Evolutionary conservation across 2,888 invertebrate genomes (phyloP).

Genomic region (Phasia obesa): DNA sequence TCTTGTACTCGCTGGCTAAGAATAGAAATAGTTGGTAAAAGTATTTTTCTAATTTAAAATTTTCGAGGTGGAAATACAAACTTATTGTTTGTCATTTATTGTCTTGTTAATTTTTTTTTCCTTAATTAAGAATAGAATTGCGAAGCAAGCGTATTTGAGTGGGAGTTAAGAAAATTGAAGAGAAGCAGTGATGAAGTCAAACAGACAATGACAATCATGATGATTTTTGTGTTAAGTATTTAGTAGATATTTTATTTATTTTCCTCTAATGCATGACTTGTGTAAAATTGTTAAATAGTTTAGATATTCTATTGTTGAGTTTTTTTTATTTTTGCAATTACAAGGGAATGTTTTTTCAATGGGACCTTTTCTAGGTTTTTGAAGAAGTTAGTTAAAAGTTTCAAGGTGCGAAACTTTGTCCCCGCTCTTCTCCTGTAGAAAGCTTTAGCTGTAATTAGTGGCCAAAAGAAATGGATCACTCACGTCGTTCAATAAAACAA

Average conservation of each 20-base stretch:
- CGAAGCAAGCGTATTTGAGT: background rate
- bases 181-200: background rate
- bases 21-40: conserved; percentile 45
- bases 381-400: too few species aligned
- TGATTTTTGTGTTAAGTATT: background rate
- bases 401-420: too few species aligned
- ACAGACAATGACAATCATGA: background rate
- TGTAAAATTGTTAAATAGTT: too few species aligned
- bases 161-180: background rate
- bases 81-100: conserved; percentile 13
- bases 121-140: background rate
- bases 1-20: background rate
- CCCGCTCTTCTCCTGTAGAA: too few species aligned
- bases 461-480: too few species aligned
- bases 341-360: too few species aligned
- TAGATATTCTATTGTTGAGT: too few species aligned
- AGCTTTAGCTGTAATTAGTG: too few species aligned
- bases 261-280: too few species aligned
- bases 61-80: conserved; percentile 11
- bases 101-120: background rate
- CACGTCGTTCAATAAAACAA: too few species aligned
- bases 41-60: conserved; percentile 13
- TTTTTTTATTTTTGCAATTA: too few species aligned
- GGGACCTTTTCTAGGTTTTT: too few species aligned
- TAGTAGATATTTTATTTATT: background rate